Conservation (phyloP, 2,113 vertebrate species). For the Malaclemys terrapin region DNA sequence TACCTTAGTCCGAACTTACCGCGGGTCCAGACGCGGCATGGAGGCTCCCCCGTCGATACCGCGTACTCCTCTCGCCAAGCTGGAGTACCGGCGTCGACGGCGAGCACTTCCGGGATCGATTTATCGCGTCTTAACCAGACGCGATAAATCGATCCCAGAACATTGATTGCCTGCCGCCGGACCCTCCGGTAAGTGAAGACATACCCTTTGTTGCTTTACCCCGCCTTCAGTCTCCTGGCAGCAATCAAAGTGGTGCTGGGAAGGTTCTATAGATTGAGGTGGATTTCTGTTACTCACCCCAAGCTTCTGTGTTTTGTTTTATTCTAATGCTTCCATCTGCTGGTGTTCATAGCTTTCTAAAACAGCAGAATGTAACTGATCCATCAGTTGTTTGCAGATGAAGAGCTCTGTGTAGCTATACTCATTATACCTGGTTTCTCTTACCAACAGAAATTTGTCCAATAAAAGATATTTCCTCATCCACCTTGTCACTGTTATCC, state of each 20-base stretch:
- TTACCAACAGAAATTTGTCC: background rate
- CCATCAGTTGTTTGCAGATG: background rate
- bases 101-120: too few relatives aligned
- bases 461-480: too few relatives aligned
- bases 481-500: background rate
- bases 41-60: too few relatives aligned
- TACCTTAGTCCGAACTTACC: too few relatives aligned
- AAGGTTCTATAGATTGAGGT: background rate
- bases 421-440: background rate
- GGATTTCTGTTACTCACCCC: background rate
- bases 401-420: background rate
- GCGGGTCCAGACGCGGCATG: too few relatives aligned
- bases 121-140: too few relatives aligned
- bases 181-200: too few relatives aligned
- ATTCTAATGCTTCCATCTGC: background rate
- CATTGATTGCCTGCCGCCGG: too few relatives aligned
- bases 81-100: too few relatives aligned
- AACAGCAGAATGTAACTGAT: background rate
- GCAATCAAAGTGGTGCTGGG: too few relatives aligned
- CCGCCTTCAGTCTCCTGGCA: background rate
- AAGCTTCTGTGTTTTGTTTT: background rate
- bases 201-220: background rate
- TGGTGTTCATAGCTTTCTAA: background rate
- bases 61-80: too few relatives aligned
- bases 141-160: too few relatives aligned